Base-by-base conservation (phyloP, 2,888 invertebrate species). In the Troides oblongomaculatus region DNA sequence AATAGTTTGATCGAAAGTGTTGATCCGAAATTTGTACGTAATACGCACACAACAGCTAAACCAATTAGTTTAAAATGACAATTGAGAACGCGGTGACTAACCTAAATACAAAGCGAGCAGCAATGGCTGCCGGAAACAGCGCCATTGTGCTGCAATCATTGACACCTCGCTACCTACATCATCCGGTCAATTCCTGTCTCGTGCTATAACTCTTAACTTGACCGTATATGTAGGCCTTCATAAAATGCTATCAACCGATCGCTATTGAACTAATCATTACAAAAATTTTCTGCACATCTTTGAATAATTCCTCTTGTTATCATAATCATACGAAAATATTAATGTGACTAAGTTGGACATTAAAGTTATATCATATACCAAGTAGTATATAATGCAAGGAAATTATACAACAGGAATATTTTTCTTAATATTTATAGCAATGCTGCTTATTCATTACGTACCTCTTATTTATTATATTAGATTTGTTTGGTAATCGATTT, bases 111-210 rank as follows among this genome's bases (percentile, higher is more conserved):
- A 92, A 91, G 88, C 86, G 84, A 80, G 80, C 73, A 78, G 79
- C 84, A 82, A 82, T 84, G 84, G 81, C 80, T 79, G 78, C 83
- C 92, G 92, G 92, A 92, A 90, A 85, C 84, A 77, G 80, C 82
- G 84, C 92, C 84, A 92, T 92, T 91, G 92, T 92, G 85, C 86
- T 78, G 87, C 90, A 90, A 91, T 90, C 90, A 89, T 92, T 91
- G 91, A 91, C 92, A 92, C 92, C 89, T 92, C 86, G 82, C 79
- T 84, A 83, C 79, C 81, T 79, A 79, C 82, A 87, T 85, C 91
- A 88, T 89, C 89, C 88, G 88, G 90, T 85, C 85, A 84, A 84
- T 84, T 88, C 87, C 87, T 84, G 86, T 83, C 84, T 80, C 82
- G 80, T 79, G 79, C 75, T 71, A 71, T 76, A 74, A 74, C 76